Percentiles rank a stretch among this genome's conserved stretches.
These are phyloP conservation scores for Latheticus oryzae DNA, from an alignment of 2,888 invertebrate species.

Conservation along the genomic window DNA sequence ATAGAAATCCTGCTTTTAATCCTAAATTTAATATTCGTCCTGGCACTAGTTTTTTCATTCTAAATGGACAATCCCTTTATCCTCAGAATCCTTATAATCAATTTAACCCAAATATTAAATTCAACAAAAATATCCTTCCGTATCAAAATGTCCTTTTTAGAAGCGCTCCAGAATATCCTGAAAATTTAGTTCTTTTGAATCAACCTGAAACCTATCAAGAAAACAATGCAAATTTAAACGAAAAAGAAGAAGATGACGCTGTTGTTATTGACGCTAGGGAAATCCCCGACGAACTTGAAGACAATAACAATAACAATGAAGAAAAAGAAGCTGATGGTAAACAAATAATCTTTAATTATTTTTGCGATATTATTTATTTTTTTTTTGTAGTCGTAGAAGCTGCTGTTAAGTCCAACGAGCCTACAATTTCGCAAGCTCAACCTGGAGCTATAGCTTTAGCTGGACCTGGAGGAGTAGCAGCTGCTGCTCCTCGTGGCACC, in stretches of 20 bases:
- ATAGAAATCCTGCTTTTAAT: constrained; percentile 48
- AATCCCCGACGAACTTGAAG: constrained; percentile 19
- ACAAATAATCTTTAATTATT: too few relatives aligned
- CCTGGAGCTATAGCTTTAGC: constrained; percentile 68
- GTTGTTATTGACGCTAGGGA: constrained; percentile 65
- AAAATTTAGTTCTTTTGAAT: constrained; percentile 50
- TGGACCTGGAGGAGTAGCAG: constrained; percentile 67
- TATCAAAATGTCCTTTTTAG: constrained; percentile 49
- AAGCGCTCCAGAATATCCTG: constrained; percentile 46
- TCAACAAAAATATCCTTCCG: constrained; percentile 16
- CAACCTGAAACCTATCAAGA: constrained; percentile 45
- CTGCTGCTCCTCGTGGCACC: constrained; percentile 66
- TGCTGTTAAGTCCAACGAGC: constrained; percentile 52
- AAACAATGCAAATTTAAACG: too few relatives aligned
- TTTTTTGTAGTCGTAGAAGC: constrained; percentile 23
- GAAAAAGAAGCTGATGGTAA: constrained; percentile 44
- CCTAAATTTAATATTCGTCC: constrained; percentile 54
- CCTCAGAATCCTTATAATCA: constrained; percentile 48
- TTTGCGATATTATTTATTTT: too few relatives aligned
- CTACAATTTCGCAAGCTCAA: constrained; percentile 66
- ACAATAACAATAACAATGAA: constrained; percentile 47
- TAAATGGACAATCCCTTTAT: constrained; percentile 69
- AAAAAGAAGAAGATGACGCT: constrained; percentile 68
- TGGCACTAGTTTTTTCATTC: constrained; percentile 71
- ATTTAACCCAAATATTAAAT: constrained; percentile 40